Evolutionary conservation across 2,113 vertebrate genomes (phyloP).

Genomic region (Desmodus rotundus): DNA sequence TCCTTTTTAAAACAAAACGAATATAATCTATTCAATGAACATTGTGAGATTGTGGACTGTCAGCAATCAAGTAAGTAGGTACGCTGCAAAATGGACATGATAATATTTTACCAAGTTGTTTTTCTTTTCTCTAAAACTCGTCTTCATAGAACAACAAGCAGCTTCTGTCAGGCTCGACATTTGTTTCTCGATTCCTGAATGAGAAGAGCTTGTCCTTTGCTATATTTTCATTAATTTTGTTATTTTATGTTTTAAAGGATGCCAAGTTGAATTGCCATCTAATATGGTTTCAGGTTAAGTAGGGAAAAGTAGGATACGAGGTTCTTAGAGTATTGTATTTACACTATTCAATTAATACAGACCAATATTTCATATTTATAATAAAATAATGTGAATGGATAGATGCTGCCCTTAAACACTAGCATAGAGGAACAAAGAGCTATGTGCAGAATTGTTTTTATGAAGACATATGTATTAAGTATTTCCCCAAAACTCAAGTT

Average conservation of each 20-base stretch:
- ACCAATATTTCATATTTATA: slow-evolving; percentile 67
- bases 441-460: background rate
- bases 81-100: slow-evolving; percentile 65
- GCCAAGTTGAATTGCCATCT: slow-evolving; percentile 76
- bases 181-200: slow-evolving; percentile 73
- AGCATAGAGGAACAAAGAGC: background rate
- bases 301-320: slow-evolving; percentile 65
- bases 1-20: slow-evolving; percentile 66
- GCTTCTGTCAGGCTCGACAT: slow-evolving; percentile 70
- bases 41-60: slow-evolving; percentile 67
- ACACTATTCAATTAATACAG: slow-evolving; percentile 78
- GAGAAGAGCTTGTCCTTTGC: slow-evolving; percentile 73
- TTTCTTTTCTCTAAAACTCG: slow-evolving; percentile 75
- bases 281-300: slow-evolving; percentile 75
- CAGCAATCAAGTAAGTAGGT: slow-evolving; percentile 57
- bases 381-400: background rate
- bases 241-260: slow-evolving; percentile 77
- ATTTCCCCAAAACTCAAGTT: background rate
- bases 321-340: slow-evolving; percentile 73
- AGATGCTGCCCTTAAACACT: background rate
- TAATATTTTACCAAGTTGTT: slow-evolving; percentile 70
- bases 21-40: slow-evolving; percentile 62
- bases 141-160: slow-evolving; percentile 70
- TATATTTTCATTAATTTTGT: slow-evolving; percentile 79
- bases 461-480: background rate